These are phyloP conservation scores for Bellardia pandia DNA, from an alignment of 2,888 invertebrate species.

Conservation along the genomic window DNA sequence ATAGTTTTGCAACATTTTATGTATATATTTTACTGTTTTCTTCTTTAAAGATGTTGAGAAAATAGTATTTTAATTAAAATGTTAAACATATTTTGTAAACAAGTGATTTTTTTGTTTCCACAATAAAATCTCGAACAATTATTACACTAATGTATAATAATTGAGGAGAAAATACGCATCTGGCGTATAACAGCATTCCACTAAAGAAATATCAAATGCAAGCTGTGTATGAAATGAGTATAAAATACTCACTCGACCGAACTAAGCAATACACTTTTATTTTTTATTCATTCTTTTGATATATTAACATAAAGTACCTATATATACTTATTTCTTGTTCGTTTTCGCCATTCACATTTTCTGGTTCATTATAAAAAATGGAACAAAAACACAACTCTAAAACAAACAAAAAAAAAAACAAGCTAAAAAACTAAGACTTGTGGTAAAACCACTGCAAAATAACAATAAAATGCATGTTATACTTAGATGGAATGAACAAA, in stretches of 20 bases:
- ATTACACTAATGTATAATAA: constrained; percentile 9
- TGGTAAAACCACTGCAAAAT: constrained; percentile 62
- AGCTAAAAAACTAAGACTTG: constrained; percentile 41
- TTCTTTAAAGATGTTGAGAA: too few species aligned
- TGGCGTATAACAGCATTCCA: neutral
- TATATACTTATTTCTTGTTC: constrained; percentile 2
- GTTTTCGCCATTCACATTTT: constrained; percentile 29
- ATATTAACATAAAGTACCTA: neutral
- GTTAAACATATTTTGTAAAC: neutral
- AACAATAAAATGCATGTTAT: constrained; percentile 63
- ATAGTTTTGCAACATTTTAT: too few species aligned
- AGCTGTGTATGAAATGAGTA: neutral
- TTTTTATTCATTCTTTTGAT: constrained; percentile 30
- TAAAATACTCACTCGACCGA: constrained; percentile 21
- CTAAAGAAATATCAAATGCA: constrained; percentile 3
- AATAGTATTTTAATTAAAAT: neutral
- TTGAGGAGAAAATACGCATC: neutral
- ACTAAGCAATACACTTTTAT: constrained; percentile 25
- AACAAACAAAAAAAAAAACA: constrained; percentile 14
- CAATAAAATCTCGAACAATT: constrained; percentile 1
- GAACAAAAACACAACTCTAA: neutral
- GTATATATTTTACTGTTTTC: too few species aligned
- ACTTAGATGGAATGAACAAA: constrained; percentile 21
- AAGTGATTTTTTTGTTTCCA: neutral
- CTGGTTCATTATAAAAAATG: constrained; percentile 34